Evolutionary conservation across 1,140 invertebrate species (phyloP).

Genomic region (Pseudomyrmex gracilis): DNA sequence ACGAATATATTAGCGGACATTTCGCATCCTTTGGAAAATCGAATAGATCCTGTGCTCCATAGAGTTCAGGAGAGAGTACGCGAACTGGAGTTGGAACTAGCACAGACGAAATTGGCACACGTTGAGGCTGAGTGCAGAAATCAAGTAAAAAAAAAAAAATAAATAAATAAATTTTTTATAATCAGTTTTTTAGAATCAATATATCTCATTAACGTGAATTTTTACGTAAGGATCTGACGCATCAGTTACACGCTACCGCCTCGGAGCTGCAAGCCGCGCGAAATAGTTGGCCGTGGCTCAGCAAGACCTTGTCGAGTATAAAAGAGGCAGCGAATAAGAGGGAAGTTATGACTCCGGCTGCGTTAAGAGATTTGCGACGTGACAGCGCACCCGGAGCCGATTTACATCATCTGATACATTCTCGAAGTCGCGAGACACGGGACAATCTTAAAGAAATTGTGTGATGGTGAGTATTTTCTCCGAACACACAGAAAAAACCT

Average conservation of each 20-base stretch:
- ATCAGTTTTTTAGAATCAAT: background rate
- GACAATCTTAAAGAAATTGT: slow-evolving; percentile 83
- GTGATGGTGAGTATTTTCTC: slow-evolving; percentile 75
- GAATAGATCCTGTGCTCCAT: slow-evolving; percentile 81
- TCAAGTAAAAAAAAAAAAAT: slow-evolving; percentile 87
- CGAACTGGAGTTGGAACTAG: slow-evolving; percentile 97
- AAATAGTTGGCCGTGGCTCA: slow-evolving; percentile 94
- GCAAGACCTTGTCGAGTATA: slow-evolving; percentile 91
- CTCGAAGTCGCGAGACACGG: slow-evolving; percentile 81
- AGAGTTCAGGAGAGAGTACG: slow-evolving; percentile 90
- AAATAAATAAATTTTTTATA: background rate
- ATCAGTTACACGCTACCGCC: slow-evolving; percentile 94
- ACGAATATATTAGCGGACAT: slow-evolving; percentile 76
- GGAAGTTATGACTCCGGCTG: slow-evolving; percentile 73
- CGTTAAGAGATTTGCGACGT: slow-evolving; percentile 77
- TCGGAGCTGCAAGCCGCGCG: slow-evolving; percentile 92
- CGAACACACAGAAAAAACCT: background rate
- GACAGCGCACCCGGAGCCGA: slow-evolving; percentile 83
- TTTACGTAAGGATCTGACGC: slow-evolving; percentile 92
- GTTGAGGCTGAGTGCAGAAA: slow-evolving; percentile 99
- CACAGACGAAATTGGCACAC: slow-evolving; percentile 97
- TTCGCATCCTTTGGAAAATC: slow-evolving; percentile 76
- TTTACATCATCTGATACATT: slow-evolving; percentile 80
- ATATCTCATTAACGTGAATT: slow-evolving; percentile 22
- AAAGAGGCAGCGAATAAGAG: slow-evolving; percentile 84